A percentile compares a stretch with the other conserved stretches of the same genome.
Evolutionary conservation across 1,140 invertebrate genomes (phyloP).

Genomic region (Drosophila virilis): DNA sequence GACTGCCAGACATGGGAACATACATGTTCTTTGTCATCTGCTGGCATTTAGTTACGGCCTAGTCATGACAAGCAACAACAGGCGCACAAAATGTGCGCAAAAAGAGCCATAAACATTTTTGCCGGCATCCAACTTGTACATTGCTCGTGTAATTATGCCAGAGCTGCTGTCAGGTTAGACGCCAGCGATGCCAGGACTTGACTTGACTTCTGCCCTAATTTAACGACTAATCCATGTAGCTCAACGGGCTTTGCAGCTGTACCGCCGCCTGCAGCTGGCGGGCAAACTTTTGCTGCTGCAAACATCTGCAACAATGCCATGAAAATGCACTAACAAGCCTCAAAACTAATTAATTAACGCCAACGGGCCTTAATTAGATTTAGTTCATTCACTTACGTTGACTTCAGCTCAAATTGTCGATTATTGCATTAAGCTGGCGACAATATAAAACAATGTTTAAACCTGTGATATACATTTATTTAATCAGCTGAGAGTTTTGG

Average conservation of each 20-base stretch:
- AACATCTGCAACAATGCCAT: conserved; percentile 28
- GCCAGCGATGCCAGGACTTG: not conserved
- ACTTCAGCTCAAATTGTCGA: not conserved
- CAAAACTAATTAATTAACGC: conserved; percentile 38
- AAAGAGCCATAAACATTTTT: conserved; percentile 67
- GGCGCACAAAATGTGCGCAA: conserved; percentile 43
- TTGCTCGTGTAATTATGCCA: conserved; percentile 68
- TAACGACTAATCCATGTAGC: conserved; percentile 19
- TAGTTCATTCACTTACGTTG: conserved; percentile 14
- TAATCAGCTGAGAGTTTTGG: too few species aligned
- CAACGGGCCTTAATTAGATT: conserved; percentile 33
- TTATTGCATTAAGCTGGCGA: not conserved
- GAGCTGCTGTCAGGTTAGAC: conserved; percentile 40
- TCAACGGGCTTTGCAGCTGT: conserved; percentile 22
- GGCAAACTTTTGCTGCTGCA: conserved; percentile 12
- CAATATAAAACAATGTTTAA: not conserved
- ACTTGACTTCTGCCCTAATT: conserved; percentile 18
- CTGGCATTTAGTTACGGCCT: conserved; percentile 48
- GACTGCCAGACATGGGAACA: conserved; percentile 15
- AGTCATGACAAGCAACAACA: conserved; percentile 31
- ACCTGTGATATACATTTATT: too few species aligned
- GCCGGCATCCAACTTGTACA: conserved; percentile 45
- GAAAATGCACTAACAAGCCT: conserved; percentile 36
- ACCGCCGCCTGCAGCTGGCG: conserved; percentile 16
- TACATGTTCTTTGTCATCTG: conserved; percentile 23